phyloP scores from a whole-genome alignment of 2,797 vertebrate species.

The Gastrophryne carolinensis region DNA sequence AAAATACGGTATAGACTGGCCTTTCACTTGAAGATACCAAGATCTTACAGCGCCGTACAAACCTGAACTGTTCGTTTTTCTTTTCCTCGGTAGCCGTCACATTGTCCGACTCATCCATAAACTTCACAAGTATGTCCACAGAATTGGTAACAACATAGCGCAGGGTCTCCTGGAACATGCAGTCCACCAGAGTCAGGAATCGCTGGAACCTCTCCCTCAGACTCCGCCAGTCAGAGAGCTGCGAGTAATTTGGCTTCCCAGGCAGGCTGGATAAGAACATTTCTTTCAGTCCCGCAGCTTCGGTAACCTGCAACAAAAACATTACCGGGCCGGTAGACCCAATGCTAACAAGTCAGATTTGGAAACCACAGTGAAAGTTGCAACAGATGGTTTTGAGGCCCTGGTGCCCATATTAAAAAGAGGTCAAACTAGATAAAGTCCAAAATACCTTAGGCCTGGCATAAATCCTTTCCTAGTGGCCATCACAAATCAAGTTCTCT shows the following conservation, averaged over 20 bases:
- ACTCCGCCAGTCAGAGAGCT: constrained; percentile 55
- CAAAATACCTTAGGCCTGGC: too few relatives aligned
- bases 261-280: constrained; percentile 55
- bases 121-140: constrained; percentile 52
- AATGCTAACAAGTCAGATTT: too few relatives aligned
- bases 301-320: constrained; percentile 59
- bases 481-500: too few relatives aligned
- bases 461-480: too few relatives aligned
- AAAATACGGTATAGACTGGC: too few relatives aligned
- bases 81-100: constrained; percentile 48
- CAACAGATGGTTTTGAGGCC: too few relatives aligned
- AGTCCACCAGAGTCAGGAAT: constrained; percentile 63
- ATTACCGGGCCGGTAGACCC: too few relatives aligned
- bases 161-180: constrained; percentile 64
- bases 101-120: constrained; percentile 54
- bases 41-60: too few relatives aligned
- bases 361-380: too few relatives aligned
- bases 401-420: too few relatives aligned
- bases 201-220: constrained; percentile 53
- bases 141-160: constrained; percentile 60
- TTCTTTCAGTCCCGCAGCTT: constrained; percentile 55
- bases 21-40: too few relatives aligned
- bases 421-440: too few relatives aligned
- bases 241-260: constrained; percentile 51
- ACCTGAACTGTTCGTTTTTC: constrained; percentile 51